phyloP scores from a whole-genome alignment of 2,113 vertebrate species.

The Lagopus muta region DNA sequence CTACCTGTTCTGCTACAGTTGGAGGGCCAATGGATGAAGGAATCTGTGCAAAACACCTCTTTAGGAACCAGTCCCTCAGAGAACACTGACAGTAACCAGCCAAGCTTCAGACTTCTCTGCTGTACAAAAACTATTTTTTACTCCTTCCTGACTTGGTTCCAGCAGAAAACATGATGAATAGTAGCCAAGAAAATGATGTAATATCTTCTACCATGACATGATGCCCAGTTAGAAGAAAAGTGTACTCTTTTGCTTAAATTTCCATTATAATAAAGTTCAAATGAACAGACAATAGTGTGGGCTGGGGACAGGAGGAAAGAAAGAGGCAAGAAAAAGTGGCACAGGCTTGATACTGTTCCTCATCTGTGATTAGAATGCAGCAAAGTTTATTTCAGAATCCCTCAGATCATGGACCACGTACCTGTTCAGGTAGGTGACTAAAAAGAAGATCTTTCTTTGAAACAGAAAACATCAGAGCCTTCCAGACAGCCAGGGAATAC shows the following conservation, averaged over 20 bases:
- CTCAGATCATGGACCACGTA: neutral
- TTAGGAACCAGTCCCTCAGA: neutral
- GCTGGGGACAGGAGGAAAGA: neutral
- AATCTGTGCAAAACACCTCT: neutral
- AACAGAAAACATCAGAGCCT: conserved; percentile 43
- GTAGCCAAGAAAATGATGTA: neutral
- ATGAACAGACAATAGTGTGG: neutral
- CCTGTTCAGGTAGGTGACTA: neutral
- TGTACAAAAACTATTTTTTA: neutral
- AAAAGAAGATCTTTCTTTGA: neutral
- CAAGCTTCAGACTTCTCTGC: neutral
- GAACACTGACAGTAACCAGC: neutral
- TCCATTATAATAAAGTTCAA: neutral
- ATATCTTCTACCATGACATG: neutral
- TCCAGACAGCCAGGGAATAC: conserved; percentile 14
- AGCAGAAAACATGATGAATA: neutral
- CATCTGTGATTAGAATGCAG: neutral
- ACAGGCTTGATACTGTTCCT: neutral
- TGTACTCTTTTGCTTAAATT: neutral
- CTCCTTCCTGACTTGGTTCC: neutral
- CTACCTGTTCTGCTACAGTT: neutral
- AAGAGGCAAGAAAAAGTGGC: neutral
- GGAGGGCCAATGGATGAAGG: neutral
- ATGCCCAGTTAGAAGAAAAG: neutral
- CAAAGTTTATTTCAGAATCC: neutral